These are phyloP conservation scores for Dioctria linearis DNA, from an alignment of 2,888 invertebrate species.

Conservation along the genomic window DNA sequence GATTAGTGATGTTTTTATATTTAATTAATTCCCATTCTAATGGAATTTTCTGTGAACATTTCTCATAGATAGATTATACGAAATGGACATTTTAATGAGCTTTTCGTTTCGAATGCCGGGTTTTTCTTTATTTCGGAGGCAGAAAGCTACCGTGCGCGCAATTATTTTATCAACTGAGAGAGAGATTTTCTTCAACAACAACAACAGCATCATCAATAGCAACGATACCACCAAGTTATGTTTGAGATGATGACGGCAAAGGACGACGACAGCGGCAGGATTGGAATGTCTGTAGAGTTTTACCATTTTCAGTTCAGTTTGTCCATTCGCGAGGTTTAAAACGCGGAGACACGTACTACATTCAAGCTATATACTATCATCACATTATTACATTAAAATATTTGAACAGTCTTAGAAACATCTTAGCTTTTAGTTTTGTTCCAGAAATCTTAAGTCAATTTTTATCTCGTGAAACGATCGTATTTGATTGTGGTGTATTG, in stretches of 20 bases:
- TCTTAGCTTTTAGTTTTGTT: constrained; percentile 13
- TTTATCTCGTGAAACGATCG: constrained; percentile 14
- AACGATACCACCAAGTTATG: constrained; percentile 21
- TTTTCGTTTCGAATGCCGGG: constrained; percentile 44
- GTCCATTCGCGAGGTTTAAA: constrained; percentile 39
- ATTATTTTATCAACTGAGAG: constrained; percentile 46
- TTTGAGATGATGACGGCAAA: constrained; percentile 47
- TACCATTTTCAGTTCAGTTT: constrained; percentile 47
- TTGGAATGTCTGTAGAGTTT: constrained; percentile 47
- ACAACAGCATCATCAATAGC: no score
- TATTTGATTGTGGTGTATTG: background rate
- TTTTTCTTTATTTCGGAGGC: constrained; percentile 19
- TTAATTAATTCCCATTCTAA: background rate
- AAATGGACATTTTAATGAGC: constrained; percentile 46
- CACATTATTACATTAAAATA: background rate
- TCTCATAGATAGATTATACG: background rate
- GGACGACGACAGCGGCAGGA: constrained; percentile 40
- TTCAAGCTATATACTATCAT: background rate
- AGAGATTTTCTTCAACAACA: constrained; percentile 33
- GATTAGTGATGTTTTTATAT: background rate
- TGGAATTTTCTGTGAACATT: background rate
- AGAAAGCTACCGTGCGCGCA: constrained; percentile 48
- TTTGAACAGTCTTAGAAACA: constrained; percentile 10
- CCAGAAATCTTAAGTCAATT: constrained; percentile 7
- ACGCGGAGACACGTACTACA: constrained; percentile 5